Evolutionary conservation across 1,140 invertebrate species (phyloP), one percentile per base, ranked within the genome.

Genomic region (Drosophila tani): DNA sequence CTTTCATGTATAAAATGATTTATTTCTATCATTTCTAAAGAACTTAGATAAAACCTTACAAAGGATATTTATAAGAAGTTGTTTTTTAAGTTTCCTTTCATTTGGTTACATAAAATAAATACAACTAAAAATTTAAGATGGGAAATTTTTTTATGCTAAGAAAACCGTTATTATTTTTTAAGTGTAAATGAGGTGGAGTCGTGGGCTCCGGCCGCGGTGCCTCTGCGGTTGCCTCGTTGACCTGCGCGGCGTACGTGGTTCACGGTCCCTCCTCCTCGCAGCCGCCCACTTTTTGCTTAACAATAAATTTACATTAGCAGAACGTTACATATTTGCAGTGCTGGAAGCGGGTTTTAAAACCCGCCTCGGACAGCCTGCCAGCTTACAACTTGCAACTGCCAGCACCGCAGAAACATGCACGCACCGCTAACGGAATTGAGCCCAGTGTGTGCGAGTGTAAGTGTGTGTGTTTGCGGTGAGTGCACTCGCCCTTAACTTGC

Each of bases 241-340:
- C 85, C 85, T 81, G 47, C n/a, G 47, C 63, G 24, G 69, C 49
- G 51, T 60, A 55, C 38, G 55, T 59, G 24, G 65, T 65, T 63
- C 55, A 69, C 40, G 51, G 53, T 59, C 60, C 49, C 24, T 15
- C 4, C 14, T 8, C 27, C 45, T 5, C 2, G n/a, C 3, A 11
- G 7, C 19, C 47, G 5, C 46, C 59, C 56, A 24, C 67, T 67
- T 81, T 81, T 82, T 73, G 75, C 71, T 83, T 74, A 90, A 91
- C 90, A 91, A 91, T 91, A 91, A 91, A 91, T 91, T 91, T 90
- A 91, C 90, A 91, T 91, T 91, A 91, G 82, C 74, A 74, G 75
- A 91, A 88, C 68, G 67, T 84, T 86, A 91, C 85, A 91, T 91
- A 91, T 91, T 91, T 91, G 86, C 90, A 91, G 77, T 73, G 81